Evolutionary conservation across 1,140 invertebrate species (phyloP), one percentile per base, ranked within the genome.

Genomic region (Pygmarrhopalites habei): DNA sequence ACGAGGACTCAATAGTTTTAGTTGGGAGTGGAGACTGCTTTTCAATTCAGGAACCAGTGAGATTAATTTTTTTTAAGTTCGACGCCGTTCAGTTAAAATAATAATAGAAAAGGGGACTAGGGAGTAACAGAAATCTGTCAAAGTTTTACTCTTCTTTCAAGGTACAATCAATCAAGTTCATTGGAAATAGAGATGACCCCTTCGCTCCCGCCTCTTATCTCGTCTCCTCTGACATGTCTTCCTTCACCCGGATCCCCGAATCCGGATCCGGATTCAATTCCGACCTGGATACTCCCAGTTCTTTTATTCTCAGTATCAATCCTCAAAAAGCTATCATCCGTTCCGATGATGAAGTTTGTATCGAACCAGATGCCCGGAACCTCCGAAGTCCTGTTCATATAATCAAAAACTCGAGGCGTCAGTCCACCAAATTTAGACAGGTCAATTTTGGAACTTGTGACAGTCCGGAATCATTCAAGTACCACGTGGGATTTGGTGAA

Each of bases 1-100:
- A 61, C 12, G 23, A 12, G 5, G 21, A 44, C 2, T 26, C 43
- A 29, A 1, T 46, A 12, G 12, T 61, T 17, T 1, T 61, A n/a
- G 60, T 61, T 1, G 60, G 60, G 0, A 14, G 30, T 23, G 60
- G 60, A 2, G 21, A 61, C 26, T 61, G 60, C 10, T 61, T 61
- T 19, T 2, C 44, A 19, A 29, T 61, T 17, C 4, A 12, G 15
- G 29, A 53, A 25, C 15, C 39, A 21, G 60, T 61, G 28, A 53
- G 0, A 14, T 12, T n/a, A 47, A 30, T 46, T 29, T 39, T 1
- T 14, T 10, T 23, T 43, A 14, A 29, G 2, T 39, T 23, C 32
- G 3, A 25, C 23, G 29, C 4, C 3, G 39, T 17, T n/a, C n/a
- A n/a, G n/a, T n/a, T n/a, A n/a, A n/a, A n/a, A n/a, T n/a, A n/a